Evolutionary conservation across 1,140 invertebrate species (phyloP).

Genomic region (Colletes latitarsis): DNA sequence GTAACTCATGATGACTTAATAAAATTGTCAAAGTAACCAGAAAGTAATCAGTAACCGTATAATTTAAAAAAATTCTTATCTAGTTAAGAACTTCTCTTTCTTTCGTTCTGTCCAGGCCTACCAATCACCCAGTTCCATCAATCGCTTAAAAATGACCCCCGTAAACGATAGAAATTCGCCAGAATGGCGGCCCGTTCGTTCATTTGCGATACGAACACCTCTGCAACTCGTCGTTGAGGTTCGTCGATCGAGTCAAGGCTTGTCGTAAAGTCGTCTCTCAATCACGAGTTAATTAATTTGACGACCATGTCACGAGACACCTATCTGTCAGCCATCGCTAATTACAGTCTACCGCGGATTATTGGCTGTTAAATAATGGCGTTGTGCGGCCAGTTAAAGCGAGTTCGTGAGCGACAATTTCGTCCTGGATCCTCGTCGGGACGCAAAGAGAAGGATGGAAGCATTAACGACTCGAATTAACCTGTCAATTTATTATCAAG

Average conservation of each 20-base stretch:
- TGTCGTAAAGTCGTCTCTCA: background rate
- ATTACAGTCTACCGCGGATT: constrained; percentile 43
- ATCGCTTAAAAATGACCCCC: too few species aligned
- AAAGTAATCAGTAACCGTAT: too few species aligned
- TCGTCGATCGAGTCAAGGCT: background rate
- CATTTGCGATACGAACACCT: too few species aligned
- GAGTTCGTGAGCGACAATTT: background rate
- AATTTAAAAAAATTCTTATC: too few species aligned
- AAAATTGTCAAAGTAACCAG: too few species aligned
- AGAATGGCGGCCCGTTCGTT: too few species aligned
- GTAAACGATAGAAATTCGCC: too few species aligned
- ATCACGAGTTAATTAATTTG: constrained; percentile 43
- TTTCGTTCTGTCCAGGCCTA: too few species aligned
- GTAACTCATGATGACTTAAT: too few species aligned
- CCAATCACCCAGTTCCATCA: too few species aligned
- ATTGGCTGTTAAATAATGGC: constrained; percentile 30
- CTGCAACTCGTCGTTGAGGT: background rate
- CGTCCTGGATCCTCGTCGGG: background rate
- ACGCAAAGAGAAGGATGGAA: background rate
- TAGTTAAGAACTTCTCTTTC: too few species aligned
- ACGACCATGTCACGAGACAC: constrained; percentile 33
- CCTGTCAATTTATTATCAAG: background rate
- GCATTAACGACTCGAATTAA: constrained; percentile 1
- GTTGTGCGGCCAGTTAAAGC: background rate
- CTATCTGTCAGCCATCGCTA: constrained; percentile 31